A percentile compares a stretch with the other conserved stretches of the same genome.
Conservation (phyloP, 2,888 invertebrate species). For the Laothoe populi region DNA sequence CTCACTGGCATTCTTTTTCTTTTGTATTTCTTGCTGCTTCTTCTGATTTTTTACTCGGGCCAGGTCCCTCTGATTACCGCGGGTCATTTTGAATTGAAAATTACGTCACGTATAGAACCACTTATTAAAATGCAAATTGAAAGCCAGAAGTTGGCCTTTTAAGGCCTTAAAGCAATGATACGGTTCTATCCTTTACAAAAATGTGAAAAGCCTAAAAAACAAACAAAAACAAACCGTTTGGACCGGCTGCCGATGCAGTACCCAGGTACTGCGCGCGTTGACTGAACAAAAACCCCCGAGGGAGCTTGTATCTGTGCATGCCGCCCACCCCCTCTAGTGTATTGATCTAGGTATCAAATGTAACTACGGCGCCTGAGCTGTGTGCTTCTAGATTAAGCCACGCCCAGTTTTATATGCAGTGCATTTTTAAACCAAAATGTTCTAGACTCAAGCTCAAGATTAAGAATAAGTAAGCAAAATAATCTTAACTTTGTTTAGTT, state of each 20-base stretch:
- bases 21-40: conserved; percentile 88
- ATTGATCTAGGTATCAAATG: conserved; percentile 9
- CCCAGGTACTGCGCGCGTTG: conserved; percentile 10
- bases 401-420: neutral
- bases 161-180: neutral
- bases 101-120: neutral
- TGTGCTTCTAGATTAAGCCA: neutral
- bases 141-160: neutral
- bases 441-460: neutral
- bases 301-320: conserved; percentile 13
- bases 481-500: no score
- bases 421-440: neutral
- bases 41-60: conserved; percentile 96
- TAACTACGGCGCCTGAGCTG: neutral
- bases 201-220: neutral
- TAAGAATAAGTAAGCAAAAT: neutral
- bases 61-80: conserved; percentile 97
- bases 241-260: neutral
- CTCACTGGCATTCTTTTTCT: conserved; percentile 87
- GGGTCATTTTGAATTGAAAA: conserved; percentile 63
- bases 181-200: neutral
- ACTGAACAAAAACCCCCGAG: conserved; percentile 8
- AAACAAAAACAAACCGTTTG: neutral
- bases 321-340: neutral
- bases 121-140: neutral